phyloP scores from a whole-genome alignment of 2,888 invertebrate genomes.

The Chloroclystis v-ata region DNA sequence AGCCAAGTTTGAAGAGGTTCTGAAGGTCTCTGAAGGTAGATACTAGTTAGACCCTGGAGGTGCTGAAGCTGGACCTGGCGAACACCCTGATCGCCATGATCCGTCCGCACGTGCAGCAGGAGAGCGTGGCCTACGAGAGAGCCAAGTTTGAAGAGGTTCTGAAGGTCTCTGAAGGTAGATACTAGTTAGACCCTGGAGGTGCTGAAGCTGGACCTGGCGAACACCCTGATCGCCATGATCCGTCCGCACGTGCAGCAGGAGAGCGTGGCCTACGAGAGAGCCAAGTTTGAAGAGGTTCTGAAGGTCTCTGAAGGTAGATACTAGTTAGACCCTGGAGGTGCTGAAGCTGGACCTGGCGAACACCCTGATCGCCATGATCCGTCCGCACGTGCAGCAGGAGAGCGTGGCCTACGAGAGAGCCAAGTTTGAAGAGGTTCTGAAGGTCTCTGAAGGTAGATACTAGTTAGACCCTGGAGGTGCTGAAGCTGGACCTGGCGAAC shows the following conservation, averaged over 20 bases:
- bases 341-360: constrained; percentile 98
- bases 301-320: constrained; percentile 82
- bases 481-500: constrained; percentile 97
- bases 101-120: constrained; percentile 91
- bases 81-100: constrained; percentile 95
- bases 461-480: constrained; percentile 81
- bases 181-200: constrained; percentile 81
- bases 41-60: constrained; percentile 79
- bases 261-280: constrained; percentile 93
- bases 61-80: constrained; percentile 96
- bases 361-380: constrained; percentile 91
- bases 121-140: constrained; percentile 94
- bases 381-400: constrained; percentile 92
- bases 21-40: constrained; percentile 84
- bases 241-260: constrained; percentile 93
- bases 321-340: constrained; percentile 79
- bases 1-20: constrained; percentile 91
- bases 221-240: constrained; percentile 93
- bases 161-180: constrained; percentile 82
- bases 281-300: constrained; percentile 92
- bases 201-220: constrained; percentile 96
- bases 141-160: constrained; percentile 93
- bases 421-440: constrained; percentile 92
- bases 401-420: constrained; percentile 94
- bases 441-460: constrained; percentile 85